Conservation (phyloP, 1,140 invertebrate genomes). For the Anoplolepis gracilipes region DNA sequence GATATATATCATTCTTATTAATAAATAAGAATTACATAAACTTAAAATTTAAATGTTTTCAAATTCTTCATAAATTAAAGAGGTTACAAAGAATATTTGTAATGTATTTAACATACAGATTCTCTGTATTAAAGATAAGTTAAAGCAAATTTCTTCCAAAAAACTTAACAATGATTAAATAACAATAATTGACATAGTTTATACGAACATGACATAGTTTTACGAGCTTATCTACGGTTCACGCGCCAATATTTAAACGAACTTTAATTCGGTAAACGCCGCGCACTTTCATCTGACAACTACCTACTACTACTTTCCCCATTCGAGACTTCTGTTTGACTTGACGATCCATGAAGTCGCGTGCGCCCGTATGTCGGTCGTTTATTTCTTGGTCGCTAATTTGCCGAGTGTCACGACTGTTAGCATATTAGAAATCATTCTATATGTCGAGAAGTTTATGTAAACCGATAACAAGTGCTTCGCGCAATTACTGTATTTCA, state of each 20-base stretch:
- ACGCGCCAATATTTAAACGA: conserved; percentile 57
- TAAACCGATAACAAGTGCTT: neutral
- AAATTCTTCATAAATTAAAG: neutral
- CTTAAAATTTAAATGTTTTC: neutral
- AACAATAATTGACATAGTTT: neutral
- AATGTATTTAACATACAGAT: neutral
- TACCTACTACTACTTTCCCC: conserved; percentile 4
- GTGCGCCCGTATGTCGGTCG: neutral
- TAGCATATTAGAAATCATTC: conserved; percentile 37
- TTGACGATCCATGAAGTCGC: neutral
- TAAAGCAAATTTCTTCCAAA: neutral
- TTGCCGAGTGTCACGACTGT: conserved; percentile 20
- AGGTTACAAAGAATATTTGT: neutral
- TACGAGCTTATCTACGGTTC: conserved; percentile 2
- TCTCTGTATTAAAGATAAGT: neutral
- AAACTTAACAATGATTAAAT: neutral
- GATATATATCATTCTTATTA: too few species aligned
- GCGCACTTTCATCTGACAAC: neutral
- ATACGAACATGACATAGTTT: neutral
- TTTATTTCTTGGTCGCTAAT: neutral
- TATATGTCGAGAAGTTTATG: neutral
- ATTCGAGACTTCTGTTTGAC: conserved; percentile 50
- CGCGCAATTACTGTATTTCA: neutral
- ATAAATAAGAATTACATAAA: too few species aligned
- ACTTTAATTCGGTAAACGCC: conserved; percentile 62